Evolutionary conservation across 1,140 invertebrate species (phyloP).

Genomic region (Caenorhabditis briggsae): DNA sequence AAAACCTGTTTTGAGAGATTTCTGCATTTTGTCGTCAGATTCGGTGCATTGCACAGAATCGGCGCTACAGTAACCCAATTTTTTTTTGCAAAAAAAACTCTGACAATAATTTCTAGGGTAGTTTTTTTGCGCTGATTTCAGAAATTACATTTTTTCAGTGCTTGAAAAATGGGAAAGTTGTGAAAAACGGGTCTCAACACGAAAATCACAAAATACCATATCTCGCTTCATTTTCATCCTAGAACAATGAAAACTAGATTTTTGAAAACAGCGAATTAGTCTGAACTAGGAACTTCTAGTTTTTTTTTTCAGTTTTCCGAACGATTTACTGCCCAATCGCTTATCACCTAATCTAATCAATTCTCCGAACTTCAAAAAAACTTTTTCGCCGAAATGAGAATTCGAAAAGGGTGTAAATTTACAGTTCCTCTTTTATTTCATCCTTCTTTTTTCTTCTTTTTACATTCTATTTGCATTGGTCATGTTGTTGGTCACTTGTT

Average conservation of each 20-base stretch:
- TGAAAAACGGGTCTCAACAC: too few species aligned
- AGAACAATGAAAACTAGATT: constrained; percentile 12
- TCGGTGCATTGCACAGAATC: background rate
- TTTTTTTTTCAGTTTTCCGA: background rate
- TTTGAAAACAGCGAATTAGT: background rate
- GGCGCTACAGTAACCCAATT: too few species aligned
- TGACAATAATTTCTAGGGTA: too few species aligned
- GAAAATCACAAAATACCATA: background rate
- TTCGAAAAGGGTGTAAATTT: background rate
- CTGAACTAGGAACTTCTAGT: background rate
- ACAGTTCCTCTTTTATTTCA: background rate
- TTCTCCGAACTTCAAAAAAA: background rate
- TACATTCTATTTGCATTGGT: constrained; percentile 17
- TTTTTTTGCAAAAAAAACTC: too few species aligned
- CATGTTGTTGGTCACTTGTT: constrained; percentile 16
- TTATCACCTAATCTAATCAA: too few species aligned
- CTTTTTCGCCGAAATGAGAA: background rate
- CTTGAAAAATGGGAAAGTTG: background rate
- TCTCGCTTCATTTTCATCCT: background rate
- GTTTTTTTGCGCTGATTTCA: too few species aligned
- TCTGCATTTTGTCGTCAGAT: background rate
- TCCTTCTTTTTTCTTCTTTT: background rate
- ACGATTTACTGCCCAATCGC: background rate
- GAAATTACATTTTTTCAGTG: too few species aligned
- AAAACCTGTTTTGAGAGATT: background rate